Evolutionary conservation across 2,797 vertebrate genomes (phyloP), one percentile per base, ranked within the genome.

Genomic region (Cynodonichthys magdalenae): DNA sequence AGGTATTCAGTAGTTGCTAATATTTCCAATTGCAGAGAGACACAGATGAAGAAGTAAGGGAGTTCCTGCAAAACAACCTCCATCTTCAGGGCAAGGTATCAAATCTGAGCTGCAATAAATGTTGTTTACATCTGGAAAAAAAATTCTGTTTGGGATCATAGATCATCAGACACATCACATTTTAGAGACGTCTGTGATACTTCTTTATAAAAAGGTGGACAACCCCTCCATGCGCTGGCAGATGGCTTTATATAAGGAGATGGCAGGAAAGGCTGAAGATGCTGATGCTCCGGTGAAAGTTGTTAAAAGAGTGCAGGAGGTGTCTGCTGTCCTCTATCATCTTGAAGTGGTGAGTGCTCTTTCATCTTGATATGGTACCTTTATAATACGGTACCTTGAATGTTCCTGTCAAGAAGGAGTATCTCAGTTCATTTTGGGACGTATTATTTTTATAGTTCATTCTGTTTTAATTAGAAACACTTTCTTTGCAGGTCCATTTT

Each of bases 211-310:
- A 53, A 61, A 97, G 96, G 95, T 96, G 68, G 96, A 97, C 86
- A 94, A 95, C 76, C 94, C 93, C 0, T 95, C 96, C 54, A 94
- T 96, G 93, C 95, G 96, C 69, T 98, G 96, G 96, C 96, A 98
- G 89, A 95, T 98, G 96, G 94, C 95, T 0, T 87, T 98, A 59
- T 98, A 97, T 82, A 94, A 94, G 48, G 94, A 94, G 57, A 91
- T 95, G 92, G 93, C 96, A 0, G 96, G 96, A 24, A 95, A 95
- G 62, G 95, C 94, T 0, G 96, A 98, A 77, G 96, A 97, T 15
- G 91, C 93, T 0, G 94, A 98, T 15, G 90, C 92, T n/a, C 95
- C 96, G 0, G 87, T 93, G 59, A 97, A 96, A 80, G 95, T 97
- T 7, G 97, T 98, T 47, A 96, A 95, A 71, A 83, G 97, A 63